These are phyloP conservation scores for Ataeniobius toweri DNA, from an alignment of 2,797 vertebrate genomes.

Conservation along the genomic window DNA sequence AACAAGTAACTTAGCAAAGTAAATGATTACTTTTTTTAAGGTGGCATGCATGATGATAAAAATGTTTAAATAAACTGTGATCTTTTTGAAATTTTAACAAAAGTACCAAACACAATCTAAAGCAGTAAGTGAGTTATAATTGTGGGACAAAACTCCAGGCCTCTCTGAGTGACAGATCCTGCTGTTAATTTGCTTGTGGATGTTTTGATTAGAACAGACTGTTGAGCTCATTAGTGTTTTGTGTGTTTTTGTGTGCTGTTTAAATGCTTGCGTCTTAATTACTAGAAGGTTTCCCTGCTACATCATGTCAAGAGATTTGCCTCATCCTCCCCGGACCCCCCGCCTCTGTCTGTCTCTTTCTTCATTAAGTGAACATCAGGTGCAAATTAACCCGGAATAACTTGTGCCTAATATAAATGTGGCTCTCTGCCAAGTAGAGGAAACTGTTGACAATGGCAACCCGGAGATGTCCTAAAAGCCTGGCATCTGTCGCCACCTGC, in stretches of 20 bases:
- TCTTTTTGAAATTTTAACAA: background rate
- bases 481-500: conserved; percentile 51
- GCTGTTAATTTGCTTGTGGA: conserved; percentile 48
- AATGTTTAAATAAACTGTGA: background rate
- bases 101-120: background rate
- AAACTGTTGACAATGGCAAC: conserved; percentile 24
- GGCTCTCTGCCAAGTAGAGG: conserved; percentile 72
- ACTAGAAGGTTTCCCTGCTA: conserved; percentile 56
- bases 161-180: conserved; percentile 20
- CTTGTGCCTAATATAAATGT: conserved; percentile 66
- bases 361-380: conserved; percentile 85
- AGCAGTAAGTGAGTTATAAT: background rate
- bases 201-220: conserved; percentile 68
- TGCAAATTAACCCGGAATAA: conserved; percentile 79
- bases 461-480: background rate
- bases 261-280: conserved; percentile 72
- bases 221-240: conserved; percentile 61
- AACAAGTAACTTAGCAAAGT: background rate
- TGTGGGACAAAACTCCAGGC: background rate
- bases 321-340: conserved; percentile 63
- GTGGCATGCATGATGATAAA: background rate
- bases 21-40: background rate
- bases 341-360: conserved; percentile 61
- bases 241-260: conserved; percentile 23
- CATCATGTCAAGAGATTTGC: conserved; percentile 70